Base-by-base conservation (phyloP, 2,888 invertebrate species). In the Alentia gelatinosa region DNA sequence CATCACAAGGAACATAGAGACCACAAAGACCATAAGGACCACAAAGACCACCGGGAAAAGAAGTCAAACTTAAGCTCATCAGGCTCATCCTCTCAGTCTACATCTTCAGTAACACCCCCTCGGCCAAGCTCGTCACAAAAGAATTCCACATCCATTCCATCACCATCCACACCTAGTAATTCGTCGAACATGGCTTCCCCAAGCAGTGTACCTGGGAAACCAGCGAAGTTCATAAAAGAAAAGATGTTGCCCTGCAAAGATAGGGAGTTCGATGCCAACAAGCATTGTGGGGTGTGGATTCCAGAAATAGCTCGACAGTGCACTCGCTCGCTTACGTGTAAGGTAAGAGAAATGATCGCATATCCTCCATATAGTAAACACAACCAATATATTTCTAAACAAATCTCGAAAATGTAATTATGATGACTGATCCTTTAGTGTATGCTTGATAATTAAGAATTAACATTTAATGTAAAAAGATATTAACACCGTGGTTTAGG, bases 211-310 rank as follows among this genome's bases (percentile, higher is more conserved):
- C 26, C 86, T 47, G 30, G 15, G 23, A 86, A 86, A 12, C 3
- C 56, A 79, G 40, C 79, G n/a, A 50, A 63, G 56, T 68, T 40
- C 19, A 26, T 47, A 12, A 86, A 50, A 30, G 86, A 86, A 30
- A 86, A 86, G 50, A 86, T 86, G 86, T 35, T 86, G 30, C 86
- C 86, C 1, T 86, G 86, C 47, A 86, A 94, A 96, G 96, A 96
- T 94, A 97, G 98, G 92, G 97, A 98, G 95, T 98, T 98, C 96
- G 98, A 98, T 96, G 97, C 98, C 30, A 97, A 98, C 95, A 97
- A 97, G 93, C 98, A 98, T 95, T 98, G 98, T 95, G 98, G 98
- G 0, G 98, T 98, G 26, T 96, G 97, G 93, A 97, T 95, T 0
- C 93, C 95, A 35, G 98, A 97, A 93, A 97, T 97, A 92, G 97